These are phyloP conservation scores for Hycleus cichorii DNA, from an alignment of 1,140 invertebrate species.

Conservation along the genomic window DNA sequence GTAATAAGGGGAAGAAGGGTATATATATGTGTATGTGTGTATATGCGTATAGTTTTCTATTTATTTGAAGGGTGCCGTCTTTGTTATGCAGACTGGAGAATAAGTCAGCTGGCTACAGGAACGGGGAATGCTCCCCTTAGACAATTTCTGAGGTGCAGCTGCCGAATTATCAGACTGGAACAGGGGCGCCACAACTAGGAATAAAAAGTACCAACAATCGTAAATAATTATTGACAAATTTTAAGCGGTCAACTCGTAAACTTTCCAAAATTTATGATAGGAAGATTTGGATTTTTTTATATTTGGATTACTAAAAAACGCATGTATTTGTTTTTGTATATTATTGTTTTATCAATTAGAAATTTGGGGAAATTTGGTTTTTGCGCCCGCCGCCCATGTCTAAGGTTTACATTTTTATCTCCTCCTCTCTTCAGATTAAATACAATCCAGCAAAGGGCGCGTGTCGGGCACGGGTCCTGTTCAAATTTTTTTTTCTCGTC, in stretches of 20 bases:
- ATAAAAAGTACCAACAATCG: too few species aligned
- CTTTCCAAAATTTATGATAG: too few species aligned
- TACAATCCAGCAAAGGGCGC: constrained; percentile 31
- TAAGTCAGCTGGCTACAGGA: constrained; percentile 30
- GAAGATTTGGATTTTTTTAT: too few species aligned
- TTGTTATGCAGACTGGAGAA: constrained; percentile 31
- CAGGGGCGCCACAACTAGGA: too few species aligned
- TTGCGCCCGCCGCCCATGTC: constrained; percentile 9
- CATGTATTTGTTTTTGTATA: too few species aligned
- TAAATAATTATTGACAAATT: too few species aligned
- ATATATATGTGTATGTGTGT: background rate
- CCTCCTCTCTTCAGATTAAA: constrained; percentile 24
- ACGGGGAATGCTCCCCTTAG: constrained; percentile 16
- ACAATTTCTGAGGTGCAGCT: constrained; percentile 16
- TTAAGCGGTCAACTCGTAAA: too few species aligned
- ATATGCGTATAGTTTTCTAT: constrained; percentile 13
- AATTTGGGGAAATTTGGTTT: too few species aligned
- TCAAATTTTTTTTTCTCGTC: constrained; percentile 34
- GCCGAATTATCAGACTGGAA: constrained; percentile 3
- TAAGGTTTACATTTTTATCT: constrained; percentile 20
- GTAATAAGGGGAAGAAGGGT: constrained; percentile 25
- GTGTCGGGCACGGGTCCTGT: constrained; percentile 37
- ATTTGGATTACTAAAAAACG: too few species aligned
- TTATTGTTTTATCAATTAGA: too few species aligned
- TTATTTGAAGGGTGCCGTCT: constrained; percentile 27